A percentile compares a stretch with the other conserved stretches of the same genome.
Evolutionary conservation across 2,797 vertebrate species (phyloP).

Genomic region (Argentina silus): DNA sequence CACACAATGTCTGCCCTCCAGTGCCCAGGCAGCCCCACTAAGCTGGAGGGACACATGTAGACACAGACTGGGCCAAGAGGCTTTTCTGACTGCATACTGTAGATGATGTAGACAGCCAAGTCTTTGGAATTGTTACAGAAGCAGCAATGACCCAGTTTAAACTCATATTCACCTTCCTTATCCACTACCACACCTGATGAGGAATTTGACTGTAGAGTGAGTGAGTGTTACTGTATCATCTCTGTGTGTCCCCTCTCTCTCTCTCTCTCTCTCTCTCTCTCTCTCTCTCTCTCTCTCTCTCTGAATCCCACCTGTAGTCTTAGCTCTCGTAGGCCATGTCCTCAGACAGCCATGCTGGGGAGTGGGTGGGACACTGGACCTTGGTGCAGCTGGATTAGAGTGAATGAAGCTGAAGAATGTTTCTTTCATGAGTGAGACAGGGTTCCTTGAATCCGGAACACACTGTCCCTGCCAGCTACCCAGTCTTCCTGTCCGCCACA

Average conservation of each 20-base stretch:
- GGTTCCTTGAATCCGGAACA: slow-evolving; percentile 37
- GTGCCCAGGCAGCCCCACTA: not conserved
- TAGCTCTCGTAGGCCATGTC: not conserved
- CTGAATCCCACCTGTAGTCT: not conserved
- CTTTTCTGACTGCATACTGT: not conserved
- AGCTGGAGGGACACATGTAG: not conserved
- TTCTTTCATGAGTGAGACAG: slow-evolving; percentile 42
- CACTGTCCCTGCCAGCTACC: slow-evolving; percentile 36
- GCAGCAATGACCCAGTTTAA: not conserved
- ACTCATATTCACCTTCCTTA: not conserved
- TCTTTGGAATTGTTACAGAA: slow-evolving; percentile 3
- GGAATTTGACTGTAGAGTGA: too few relatives aligned
- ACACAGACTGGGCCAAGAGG: slow-evolving; percentile 1
- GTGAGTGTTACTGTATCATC: too few relatives aligned
- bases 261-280: not conserved
- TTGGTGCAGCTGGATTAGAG: slow-evolving; percentile 26
- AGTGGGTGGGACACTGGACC: not conserved
- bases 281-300: not conserved
- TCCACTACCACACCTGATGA: not conserved
- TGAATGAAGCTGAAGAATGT: slow-evolving; percentile 36
- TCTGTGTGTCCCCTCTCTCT: not conserved
- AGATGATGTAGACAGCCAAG: not conserved
- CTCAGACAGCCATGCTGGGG: not conserved
- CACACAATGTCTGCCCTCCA: not conserved
- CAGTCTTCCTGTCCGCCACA: slow-evolving; percentile 17